These are phyloP conservation scores for Cephus nigrinus DNA, from an alignment of 2,888 invertebrate genomes.

Conservation along the genomic window DNA sequence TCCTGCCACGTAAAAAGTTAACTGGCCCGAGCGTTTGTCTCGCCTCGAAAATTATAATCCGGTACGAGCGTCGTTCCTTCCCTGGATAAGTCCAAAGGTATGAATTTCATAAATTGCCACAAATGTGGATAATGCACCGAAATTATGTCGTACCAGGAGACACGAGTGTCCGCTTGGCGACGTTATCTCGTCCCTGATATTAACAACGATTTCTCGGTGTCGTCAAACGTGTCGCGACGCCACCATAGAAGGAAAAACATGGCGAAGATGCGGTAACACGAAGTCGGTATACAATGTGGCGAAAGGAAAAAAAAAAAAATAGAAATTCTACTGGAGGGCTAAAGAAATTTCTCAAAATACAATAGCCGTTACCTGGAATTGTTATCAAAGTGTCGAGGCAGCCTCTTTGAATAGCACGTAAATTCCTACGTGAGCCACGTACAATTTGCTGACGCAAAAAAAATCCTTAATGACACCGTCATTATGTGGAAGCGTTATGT, in stretches of 20 bases:
- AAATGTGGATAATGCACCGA: constrained; percentile 13
- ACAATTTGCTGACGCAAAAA: not conserved
- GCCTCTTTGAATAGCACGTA: not conserved
- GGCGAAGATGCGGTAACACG: not conserved
- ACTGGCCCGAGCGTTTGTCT: constrained; percentile 18
- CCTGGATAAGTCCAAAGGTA: constrained; percentile 1
- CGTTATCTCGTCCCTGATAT: not conserved
- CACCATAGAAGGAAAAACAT: not conserved
- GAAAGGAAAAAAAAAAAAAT: not conserved
- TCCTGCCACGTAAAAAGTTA: constrained; percentile 33
- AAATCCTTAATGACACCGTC: not conserved
- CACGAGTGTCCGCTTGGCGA: not conserved
- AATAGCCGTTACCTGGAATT: not conserved
- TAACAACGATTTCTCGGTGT: not conserved
- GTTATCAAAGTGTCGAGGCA: not conserved
- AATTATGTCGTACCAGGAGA: constrained; percentile 13
- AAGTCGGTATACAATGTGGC: not conserved
- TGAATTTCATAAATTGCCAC: constrained; percentile 15
- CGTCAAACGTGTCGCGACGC: not conserved
- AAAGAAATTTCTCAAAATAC: not conserved
- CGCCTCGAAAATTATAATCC: constrained; percentile 15
- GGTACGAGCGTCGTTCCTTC: not conserved
- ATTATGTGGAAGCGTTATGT: not conserved
- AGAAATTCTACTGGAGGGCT: not conserved
- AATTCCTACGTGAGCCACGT: not conserved